Base-by-base conservation (phyloP, 2,888 invertebrate genomes). In the Mayetiola destructor region DNA sequence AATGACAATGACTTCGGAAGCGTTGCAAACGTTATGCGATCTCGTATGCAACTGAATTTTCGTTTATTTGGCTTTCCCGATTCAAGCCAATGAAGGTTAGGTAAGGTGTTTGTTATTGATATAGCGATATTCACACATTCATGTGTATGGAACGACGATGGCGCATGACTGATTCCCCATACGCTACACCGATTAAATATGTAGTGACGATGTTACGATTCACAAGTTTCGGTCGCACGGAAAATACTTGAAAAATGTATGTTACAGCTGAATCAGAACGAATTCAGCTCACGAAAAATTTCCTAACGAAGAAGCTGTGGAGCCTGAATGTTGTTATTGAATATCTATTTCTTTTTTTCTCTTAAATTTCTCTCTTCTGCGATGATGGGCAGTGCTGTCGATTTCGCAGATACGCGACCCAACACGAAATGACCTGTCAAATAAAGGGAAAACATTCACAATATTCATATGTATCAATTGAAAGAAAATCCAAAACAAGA, bases 401-500 rank as follows among this genome's bases (percentile, higher is more conserved):
- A 37, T 12, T 37, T 37, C 37, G 14, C 8, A 37, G 14, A 37
- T 5, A 6, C 14, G 14, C 37, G 37, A 37, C 48, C n/a, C 23
- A n/a, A 16, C n/a, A 27, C 48, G 29, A n/a, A 48, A 16, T 48
- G 29, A 48, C 48, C 48, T 48, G 48, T 48, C 48, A 48, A 48
- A 27, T 48, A 42, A 42, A 42, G 42, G n/a, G n/a, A n/a, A n/a
- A n/a, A n/a, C n/a, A n/a, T n/a, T n/a, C n/a, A n/a, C n/a, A n/a
- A n/a, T n/a, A n/a, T n/a, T n/a, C n/a, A n/a, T n/a, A n/a, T n/a
- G n/a, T n/a, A n/a, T n/a, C n/a, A n/a, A n/a, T n/a, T n/a, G n/a
- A n/a, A n/a, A n/a, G n/a, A n/a, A n/a, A n/a, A n/a, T n/a, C n/a
- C n/a, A n/a, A n/a, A n/a, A n/a, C n/a, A n/a, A n/a, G n/a, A n/a